Percentiles rank a stretch among this genome's conserved stretches.
phyloP scores from a whole-genome alignment of 2,113 vertebrate species.

The Trogon surrucura region DNA sequence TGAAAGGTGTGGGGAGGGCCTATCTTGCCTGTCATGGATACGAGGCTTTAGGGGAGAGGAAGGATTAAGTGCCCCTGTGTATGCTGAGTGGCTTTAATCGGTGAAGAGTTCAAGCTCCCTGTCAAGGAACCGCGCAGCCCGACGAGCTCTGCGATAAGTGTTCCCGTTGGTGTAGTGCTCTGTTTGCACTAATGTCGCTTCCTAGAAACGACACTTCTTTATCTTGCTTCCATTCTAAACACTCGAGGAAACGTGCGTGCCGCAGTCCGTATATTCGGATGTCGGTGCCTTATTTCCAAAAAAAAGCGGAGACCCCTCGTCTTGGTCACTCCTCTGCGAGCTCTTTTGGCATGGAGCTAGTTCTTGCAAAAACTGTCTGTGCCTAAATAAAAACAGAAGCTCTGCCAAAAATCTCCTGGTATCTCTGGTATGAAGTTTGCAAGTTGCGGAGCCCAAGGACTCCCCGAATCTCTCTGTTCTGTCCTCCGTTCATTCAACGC shows the following conservation, averaged over 20 bases:
- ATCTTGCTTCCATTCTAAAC: background rate
- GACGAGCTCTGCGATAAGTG: background rate
- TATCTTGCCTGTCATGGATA: rapidly evolving
- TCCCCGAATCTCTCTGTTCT: rapidly evolving
- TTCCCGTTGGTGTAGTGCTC: rapidly evolving
- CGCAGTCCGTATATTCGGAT: rapidly evolving
- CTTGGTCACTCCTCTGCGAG: background rate
- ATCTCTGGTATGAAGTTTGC: background rate
- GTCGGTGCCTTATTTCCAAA: background rate
- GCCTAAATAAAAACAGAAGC: background rate
- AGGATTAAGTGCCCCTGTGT: background rate
- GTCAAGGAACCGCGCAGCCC: background rate
- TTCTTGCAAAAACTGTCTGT: background rate
- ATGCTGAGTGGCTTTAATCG: background rate
- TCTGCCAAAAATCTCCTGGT: background rate
- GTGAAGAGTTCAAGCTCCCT: background rate
- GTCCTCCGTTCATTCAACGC: background rate
- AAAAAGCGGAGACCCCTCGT: background rate
- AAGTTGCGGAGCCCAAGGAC: background rate
- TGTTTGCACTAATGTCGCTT: background rate
- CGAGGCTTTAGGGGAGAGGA: background rate
- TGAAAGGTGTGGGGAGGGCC: background rate
- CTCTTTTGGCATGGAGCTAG: rapidly evolving
- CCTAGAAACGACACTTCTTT: background rate
- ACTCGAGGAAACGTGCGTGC: rapidly evolving